Evolutionary conservation across 2,888 invertebrate species (phyloP).

Genomic region (Ariolimax columbianus): DNA sequence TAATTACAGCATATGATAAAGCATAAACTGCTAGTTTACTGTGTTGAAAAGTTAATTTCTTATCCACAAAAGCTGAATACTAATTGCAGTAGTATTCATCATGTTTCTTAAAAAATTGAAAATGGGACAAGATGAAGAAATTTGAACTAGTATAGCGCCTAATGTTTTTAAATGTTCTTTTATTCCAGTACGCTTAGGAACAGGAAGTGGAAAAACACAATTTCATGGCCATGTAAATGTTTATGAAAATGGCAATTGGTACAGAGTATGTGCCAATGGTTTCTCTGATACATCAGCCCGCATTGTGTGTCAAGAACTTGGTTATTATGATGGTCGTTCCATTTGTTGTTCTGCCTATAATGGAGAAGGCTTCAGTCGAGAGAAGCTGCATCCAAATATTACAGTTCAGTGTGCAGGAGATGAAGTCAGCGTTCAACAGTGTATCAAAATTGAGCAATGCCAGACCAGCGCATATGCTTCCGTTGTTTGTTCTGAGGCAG

Average conservation of each 20-base stretch:
- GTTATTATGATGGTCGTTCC: slow-evolving; percentile 66
- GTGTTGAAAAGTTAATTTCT: too few relatives aligned
- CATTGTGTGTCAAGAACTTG: slow-evolving; percentile 67
- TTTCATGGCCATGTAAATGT: slow-evolving; percentile 67
- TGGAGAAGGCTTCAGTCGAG: slow-evolving; percentile 46
- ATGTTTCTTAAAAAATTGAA: too few relatives aligned
- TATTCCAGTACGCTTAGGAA: slow-evolving; percentile 65
- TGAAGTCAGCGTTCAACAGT: slow-evolving; percentile 63
- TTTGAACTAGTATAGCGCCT: neutral
- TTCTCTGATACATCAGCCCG: slow-evolving; percentile 70
- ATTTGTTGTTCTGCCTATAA: slow-evolving; percentile 72
- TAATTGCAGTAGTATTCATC: too few relatives aligned
- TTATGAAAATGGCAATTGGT: slow-evolving; percentile 64
- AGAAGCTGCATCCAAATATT: slow-evolving; percentile 66
- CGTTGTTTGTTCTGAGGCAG: slow-evolving; percentile 62
- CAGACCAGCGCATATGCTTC: slow-evolving; percentile 65
- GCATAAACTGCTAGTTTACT: too few relatives aligned
- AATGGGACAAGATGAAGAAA: too few relatives aligned
- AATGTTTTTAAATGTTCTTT: neutral
- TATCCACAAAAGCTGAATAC: too few relatives aligned
- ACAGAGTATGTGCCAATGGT: slow-evolving; percentile 66
- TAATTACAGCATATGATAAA: too few relatives aligned
- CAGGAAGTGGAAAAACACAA: slow-evolving; percentile 56
- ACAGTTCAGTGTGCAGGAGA: slow-evolving; percentile 79
- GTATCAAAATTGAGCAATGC: slow-evolving; percentile 61